Evolutionary conservation across 2,113 vertebrate genomes (phyloP).

Genomic region (Hylia prasina): DNA sequence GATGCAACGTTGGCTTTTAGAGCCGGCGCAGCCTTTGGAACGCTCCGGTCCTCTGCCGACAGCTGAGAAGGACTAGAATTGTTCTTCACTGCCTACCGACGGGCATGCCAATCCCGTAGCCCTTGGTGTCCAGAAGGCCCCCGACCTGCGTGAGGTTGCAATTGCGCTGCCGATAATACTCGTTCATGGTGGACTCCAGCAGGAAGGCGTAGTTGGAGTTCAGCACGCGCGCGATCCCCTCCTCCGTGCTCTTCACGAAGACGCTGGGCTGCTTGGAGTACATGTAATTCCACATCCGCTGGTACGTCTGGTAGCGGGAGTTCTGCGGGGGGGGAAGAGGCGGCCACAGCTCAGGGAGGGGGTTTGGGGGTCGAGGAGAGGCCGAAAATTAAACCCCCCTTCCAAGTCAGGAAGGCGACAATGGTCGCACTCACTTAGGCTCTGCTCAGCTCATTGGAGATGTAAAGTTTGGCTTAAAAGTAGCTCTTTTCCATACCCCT

Average conservation of each 20-base stretch:
- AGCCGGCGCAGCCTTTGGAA: slow-evolving; percentile 46
- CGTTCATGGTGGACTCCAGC: slow-evolving; percentile 98
- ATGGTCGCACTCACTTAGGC: background rate
- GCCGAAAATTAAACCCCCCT: background rate
- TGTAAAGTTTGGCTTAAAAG: background rate
- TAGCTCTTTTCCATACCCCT: slow-evolving; percentile 19
- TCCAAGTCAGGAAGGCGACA: too few species aligned
- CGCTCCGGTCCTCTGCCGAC: slow-evolving; percentile 53
- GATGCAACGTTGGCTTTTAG: background rate
- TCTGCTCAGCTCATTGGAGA: slow-evolving; percentile 27
- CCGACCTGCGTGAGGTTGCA: slow-evolving; percentile 99
- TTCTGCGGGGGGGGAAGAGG: slow-evolving; percentile 76
- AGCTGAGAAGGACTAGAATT: slow-evolving; percentile 69
- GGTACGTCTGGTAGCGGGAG: slow-evolving; percentile 98
- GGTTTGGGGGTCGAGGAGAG: fast-evolving
- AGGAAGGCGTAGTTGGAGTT: slow-evolving; percentile 98
- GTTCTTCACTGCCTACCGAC: slow-evolving; percentile 82
- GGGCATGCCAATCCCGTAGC: slow-evolving; percentile 98
- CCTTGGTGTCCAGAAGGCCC: slow-evolving; percentile 98
- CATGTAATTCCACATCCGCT: slow-evolving; percentile 99
- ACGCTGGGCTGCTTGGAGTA: slow-evolving; percentile 97
- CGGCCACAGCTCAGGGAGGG: background rate
- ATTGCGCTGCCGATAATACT: slow-evolving; percentile 97
- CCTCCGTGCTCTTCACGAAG: slow-evolving; percentile 98
- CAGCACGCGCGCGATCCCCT: slow-evolving; percentile 93